phyloP scores from a whole-genome alignment of 1,140 invertebrate genomes.

The Drosophila jambulina region DNA sequence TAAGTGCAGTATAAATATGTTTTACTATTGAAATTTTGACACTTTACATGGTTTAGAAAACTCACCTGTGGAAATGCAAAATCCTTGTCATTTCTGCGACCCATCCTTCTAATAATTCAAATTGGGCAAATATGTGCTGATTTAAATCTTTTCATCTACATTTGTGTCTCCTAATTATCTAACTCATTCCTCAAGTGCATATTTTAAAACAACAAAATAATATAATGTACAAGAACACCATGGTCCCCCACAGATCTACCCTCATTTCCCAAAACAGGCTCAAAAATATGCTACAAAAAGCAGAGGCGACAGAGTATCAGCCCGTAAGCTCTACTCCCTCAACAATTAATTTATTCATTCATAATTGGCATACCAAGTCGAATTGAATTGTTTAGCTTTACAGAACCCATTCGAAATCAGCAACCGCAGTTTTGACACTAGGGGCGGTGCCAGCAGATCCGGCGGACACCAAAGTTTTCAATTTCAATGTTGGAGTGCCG shows the following conservation, averaged over 20 bases:
- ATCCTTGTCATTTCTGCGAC: too few relatives aligned
- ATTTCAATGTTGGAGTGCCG: slow-evolving; percentile 53
- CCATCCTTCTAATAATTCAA: too few relatives aligned
- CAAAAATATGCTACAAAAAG: slow-evolving; percentile 18
- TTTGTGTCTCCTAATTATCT: neutral
- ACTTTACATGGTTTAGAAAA: too few relatives aligned
- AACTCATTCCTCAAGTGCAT: neutral
- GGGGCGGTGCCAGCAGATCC: slow-evolving; percentile 59
- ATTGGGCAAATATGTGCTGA: neutral
- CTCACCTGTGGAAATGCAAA: too few relatives aligned
- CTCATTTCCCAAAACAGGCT: neutral
- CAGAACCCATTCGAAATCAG: slow-evolving; percentile 62
- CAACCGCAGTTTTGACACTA: slow-evolving; percentile 76
- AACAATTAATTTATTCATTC: slow-evolving; percentile 33
- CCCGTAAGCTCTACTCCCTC: neutral
- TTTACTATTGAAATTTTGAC: too few relatives aligned
- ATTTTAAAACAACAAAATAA: neutral
- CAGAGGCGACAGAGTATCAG: neutral
- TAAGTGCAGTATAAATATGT: too few relatives aligned
- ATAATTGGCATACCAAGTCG: slow-evolving; percentile 42
- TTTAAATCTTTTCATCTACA: neutral
- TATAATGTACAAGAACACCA: neutral
- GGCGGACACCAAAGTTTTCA: slow-evolving; percentile 14
- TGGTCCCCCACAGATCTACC: neutral
- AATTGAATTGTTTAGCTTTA: slow-evolving; percentile 68